phyloP scores from a whole-genome alignment of 2,113 vertebrate species.

The Microtus montanus region DNA sequence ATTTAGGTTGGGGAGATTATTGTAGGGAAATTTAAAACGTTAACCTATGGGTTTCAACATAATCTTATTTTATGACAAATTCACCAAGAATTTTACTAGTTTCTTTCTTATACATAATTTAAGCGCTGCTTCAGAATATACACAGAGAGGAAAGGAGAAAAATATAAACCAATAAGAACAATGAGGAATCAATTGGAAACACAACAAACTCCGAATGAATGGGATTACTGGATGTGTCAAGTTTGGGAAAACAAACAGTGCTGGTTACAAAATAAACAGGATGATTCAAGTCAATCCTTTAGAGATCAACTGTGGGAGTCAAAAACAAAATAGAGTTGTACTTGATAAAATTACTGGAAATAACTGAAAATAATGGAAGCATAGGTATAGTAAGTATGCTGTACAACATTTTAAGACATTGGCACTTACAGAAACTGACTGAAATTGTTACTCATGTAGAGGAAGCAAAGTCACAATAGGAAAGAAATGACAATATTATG shows the following conservation, averaged over 20 bases:
- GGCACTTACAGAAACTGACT: neutral
- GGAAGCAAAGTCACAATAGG: neutral
- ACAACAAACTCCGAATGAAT: neutral
- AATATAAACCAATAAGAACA: slow-evolving; percentile 19
- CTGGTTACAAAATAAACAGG: neutral
- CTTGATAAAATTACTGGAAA: neutral
- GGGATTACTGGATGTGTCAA: neutral
- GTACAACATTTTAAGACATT: neutral
- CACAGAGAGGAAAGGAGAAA: neutral
- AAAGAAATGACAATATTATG: neutral
- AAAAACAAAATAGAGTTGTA: neutral
- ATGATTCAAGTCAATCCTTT: neutral
- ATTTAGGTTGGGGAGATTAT: slow-evolving; percentile 22
- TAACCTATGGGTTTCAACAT: slow-evolving; percentile 2
- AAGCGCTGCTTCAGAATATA: neutral
- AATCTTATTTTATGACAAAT: slow-evolving; percentile 45
- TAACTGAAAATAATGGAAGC: neutral
- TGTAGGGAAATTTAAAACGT: slow-evolving; percentile 35
- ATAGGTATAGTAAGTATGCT: neutral
- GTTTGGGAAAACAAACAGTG: neutral
- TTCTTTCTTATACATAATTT: slow-evolving; percentile 49
- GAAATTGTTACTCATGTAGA: neutral
- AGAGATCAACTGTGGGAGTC: neutral
- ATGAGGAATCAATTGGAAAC: neutral
- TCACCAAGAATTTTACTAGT: slow-evolving; percentile 9